A percentile compares a stretch with the other conserved stretches of the same genome.
Evolutionary conservation across 2,888 invertebrate genomes (phyloP).

Genomic region (Erannis defoliaria): DNA sequence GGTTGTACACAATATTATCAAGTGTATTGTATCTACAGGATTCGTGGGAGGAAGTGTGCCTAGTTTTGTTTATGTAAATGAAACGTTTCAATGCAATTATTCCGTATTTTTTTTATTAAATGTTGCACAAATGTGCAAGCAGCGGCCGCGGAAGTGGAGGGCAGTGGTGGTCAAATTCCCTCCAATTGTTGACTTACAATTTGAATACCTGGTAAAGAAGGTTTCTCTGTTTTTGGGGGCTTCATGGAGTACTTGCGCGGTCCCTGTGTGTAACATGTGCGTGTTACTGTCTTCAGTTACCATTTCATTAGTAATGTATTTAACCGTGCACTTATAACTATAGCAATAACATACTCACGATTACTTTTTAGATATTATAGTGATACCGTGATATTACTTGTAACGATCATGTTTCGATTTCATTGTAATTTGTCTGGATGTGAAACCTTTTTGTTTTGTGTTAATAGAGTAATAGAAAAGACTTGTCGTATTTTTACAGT

Average conservation of each 20-base stretch:
- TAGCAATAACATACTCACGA: constrained; percentile 54
- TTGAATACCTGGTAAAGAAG: too few relatives aligned
- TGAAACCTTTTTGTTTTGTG: constrained; percentile 28
- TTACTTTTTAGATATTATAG: constrained; percentile 52
- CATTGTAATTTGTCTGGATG: constrained; percentile 10
- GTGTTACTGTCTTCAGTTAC: constrained; percentile 68
- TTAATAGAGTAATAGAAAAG: constrained; percentile 14
- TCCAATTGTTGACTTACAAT: too few relatives aligned
- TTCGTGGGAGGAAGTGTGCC: constrained; percentile 24
- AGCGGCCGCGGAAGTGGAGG: too few relatives aligned
- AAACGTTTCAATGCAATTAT: constrained; percentile 18
- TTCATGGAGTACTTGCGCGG: too few relatives aligned
- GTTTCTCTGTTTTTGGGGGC: too few relatives aligned
- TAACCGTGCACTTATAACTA: constrained; percentile 55
- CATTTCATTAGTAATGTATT: constrained; percentile 63
- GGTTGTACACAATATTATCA: constrained; percentile 14
- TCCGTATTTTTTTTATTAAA: constrained; percentile 36
- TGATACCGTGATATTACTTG: constrained; percentile 77
- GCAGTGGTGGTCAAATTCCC: too few relatives aligned
- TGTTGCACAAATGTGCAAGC: constrained; percentile 65
- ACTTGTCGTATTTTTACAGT: constrained; percentile 38
- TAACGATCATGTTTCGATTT: constrained; percentile 49
- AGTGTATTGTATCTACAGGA: constrained; percentile 18
- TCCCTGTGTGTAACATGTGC: too few relatives aligned
- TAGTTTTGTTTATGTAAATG: constrained; percentile 27